Percentiles rank a stretch among this genome's conserved stretches.
These are phyloP conservation scores for Akabosia matsudoensis DNA, from an alignment of 1,140 invertebrate species.

Conservation along the genomic window DNA sequence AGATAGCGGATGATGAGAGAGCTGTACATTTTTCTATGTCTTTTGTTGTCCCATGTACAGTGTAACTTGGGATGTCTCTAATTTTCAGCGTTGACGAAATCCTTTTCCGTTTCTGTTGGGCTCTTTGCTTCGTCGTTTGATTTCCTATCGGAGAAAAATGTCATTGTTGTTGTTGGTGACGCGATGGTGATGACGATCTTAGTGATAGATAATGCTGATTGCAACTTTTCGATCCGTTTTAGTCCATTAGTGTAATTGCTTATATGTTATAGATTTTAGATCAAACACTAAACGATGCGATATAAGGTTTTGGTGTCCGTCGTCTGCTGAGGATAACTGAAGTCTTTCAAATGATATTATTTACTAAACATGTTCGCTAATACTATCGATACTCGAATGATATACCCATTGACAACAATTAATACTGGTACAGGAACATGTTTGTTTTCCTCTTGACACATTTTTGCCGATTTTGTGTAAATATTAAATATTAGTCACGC, in stretches of 20 bases:
- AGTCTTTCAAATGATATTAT: no score
- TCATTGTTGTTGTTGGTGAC: not conserved
- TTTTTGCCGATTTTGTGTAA: no score
- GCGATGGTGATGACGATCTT: not conserved
- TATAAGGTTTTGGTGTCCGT: no score
- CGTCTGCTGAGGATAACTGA: no score
- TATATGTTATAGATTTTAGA: conserved; percentile 12
- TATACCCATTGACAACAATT: no score
- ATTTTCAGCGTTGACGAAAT: not conserved
- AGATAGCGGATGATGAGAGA: not conserved
- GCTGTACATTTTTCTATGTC: not conserved
- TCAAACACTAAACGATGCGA: no score
- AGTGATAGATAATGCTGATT: not conserved
- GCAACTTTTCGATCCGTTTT: conserved; percentile 17
- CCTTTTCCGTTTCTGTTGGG: not conserved
- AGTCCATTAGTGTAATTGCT: conserved; percentile 44
- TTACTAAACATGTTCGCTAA: no score
- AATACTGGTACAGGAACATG: no score
- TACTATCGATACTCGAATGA: no score
- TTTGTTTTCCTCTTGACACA: no score
- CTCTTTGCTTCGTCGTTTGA: not conserved
- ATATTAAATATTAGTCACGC: no score
- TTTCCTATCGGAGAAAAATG: no score
- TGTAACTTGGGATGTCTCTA: not conserved
- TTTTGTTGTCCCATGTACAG: not conserved